These are phyloP conservation scores for Chirona hameri DNA, from an alignment of 2,888 invertebrate species.

Conservation along the genomic window DNA sequence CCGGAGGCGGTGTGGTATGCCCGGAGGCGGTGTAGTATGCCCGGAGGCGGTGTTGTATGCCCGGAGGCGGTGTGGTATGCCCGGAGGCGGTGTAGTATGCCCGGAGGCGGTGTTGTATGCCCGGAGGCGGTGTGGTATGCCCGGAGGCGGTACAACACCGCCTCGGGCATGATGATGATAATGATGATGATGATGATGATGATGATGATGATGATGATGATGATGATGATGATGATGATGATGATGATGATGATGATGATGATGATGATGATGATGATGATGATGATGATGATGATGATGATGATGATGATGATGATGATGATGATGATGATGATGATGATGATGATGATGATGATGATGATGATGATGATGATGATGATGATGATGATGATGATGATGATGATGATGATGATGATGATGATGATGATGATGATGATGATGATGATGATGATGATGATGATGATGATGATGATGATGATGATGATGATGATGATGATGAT, in stretches of 20 bases:
- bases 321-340: slow-evolving; percentile 39
- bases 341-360: slow-evolving; percentile 40
- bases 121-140: no score
- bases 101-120: no score
- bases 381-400: slow-evolving; percentile 22
- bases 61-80: no score
- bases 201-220: slow-evolving; percentile 39
- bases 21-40: no score
- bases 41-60: no score
- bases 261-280: slow-evolving; percentile 49
- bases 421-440: slow-evolving; percentile 22
- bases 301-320: slow-evolving; percentile 39
- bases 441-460: slow-evolving; percentile 22
- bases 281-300: slow-evolving; percentile 38
- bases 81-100: no score
- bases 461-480: slow-evolving; percentile 38
- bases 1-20: no score
- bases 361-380: no score
- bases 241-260: slow-evolving; percentile 55
- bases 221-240: slow-evolving; percentile 38
- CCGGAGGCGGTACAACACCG: no score
- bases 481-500: slow-evolving; percentile 40
- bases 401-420: slow-evolving; percentile 22
- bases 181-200: slow-evolving; percentile 33
- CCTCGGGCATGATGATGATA: background rate